Evolutionary conservation across 1,140 invertebrate species (phyloP), one percentile per base, ranked within the genome.

Genomic region (Drosophila biarmipes): DNA sequence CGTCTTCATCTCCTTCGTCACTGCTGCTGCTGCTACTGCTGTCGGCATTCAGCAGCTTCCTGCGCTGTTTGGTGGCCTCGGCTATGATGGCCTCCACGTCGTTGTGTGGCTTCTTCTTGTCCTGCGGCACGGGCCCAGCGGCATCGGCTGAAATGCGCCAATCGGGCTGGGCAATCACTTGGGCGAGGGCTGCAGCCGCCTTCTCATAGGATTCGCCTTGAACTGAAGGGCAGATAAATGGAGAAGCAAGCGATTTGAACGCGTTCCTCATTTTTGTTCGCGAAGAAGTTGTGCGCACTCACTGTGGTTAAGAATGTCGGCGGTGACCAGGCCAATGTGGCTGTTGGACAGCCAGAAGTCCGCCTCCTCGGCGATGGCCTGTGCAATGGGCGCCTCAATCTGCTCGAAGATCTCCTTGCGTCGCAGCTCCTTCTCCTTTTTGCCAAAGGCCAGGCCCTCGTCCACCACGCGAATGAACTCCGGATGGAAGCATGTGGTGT

Each of bases 401-500:
- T 93, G 93, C 21, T 95, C 94, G 11, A 95, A 90, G 6, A 98
- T 93, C 92, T 99, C 98, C 35, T 95, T 93, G 24, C 95, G 94
- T 45, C 97, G 93, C 12, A 95, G 78, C 7, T 95, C 93, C 6
- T 93, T 92, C 27, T 97, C 95, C 92, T 99, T 99, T 90, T 98
- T 98, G n/a, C 94, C 94, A 66, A 94, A 96, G 6, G 92, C 92
- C 72, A 97, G 94, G 0, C 97, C 97, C 69, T 94, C 92, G 66
- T 95, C 94, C 2, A 99, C 93, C 71, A 95, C 94, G 17, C 95
- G 93, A 0, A 96, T 93, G 10, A 96, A 93, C 21, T 91, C 91
- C 0, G 96, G 96, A 92, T 97, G 96, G 80, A 97, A 97, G 75
- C 95, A 95, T 43, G 93, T 92, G 0, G 94, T 93, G 79, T 98